Conservation (phyloP, 2,888 invertebrate species). For the Pedicia rivosa region DNA sequence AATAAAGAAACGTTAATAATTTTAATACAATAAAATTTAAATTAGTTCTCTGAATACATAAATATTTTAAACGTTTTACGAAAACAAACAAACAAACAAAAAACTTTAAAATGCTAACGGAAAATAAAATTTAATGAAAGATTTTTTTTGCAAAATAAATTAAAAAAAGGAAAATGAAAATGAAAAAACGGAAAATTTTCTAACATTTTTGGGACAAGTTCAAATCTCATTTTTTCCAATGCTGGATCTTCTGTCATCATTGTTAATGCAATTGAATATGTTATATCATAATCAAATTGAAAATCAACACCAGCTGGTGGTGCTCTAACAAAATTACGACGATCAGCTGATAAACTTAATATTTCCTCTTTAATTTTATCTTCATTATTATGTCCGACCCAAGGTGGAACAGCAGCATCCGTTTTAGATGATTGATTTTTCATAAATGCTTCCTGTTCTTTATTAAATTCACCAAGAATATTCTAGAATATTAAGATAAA, state of each 20-base stretch:
- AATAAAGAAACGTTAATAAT: too few relatives aligned
- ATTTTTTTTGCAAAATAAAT: too few relatives aligned
- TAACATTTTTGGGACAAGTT: conserved; percentile 98
- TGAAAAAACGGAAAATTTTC: too few relatives aligned
- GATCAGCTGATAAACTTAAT: conserved; percentile 83
- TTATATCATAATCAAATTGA: conserved; percentile 84
- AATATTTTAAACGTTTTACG: too few relatives aligned
- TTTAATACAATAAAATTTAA: too few relatives aligned
- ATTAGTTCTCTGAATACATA: too few relatives aligned
- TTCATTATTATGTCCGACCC: conserved; percentile 93
- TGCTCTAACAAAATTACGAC: conserved; percentile 91
- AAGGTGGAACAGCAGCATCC: conserved; percentile 66
- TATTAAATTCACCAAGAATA: conserved; percentile 91
- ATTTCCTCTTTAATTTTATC: conserved; percentile 90
- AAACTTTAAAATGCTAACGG: too few relatives aligned
- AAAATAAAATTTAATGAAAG: too few relatives aligned
- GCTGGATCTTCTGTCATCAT: conserved; percentile 91
- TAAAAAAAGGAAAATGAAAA: too few relatives aligned
- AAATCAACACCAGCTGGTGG: conserved; percentile 93
- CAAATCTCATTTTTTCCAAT: conserved; percentile 96
- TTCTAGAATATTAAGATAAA: conserved; percentile 44
- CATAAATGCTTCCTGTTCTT: conserved; percentile 92
- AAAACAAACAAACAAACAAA: too few relatives aligned
- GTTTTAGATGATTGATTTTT: conserved; percentile 64
- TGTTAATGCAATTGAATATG: conserved; percentile 85